Evolutionary conservation across 35 echinoderm and acorn worm genomes (phyloP), one percentile per base, ranked within the genome.

Genomic region (Lytechinus pictus): DNA sequence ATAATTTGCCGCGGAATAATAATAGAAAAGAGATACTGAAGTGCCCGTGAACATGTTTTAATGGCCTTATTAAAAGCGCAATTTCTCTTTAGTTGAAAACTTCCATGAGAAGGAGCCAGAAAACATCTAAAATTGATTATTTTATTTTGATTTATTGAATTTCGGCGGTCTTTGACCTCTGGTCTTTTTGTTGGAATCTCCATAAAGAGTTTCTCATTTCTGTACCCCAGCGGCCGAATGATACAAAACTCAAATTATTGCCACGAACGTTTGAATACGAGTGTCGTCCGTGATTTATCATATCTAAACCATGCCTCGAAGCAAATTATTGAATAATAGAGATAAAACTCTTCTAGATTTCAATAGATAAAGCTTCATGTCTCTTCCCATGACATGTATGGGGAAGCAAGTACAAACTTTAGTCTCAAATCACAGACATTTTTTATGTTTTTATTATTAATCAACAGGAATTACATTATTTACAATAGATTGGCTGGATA

Each of bases 1-100:
- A 33, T 54, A 90, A 90, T 90, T 90, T 90, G 88, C n/a, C 4
- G 28, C 29, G 88, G 24, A 44, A 44, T 44, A 44, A 44, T 44
- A 44, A 44, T 44, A 44, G n/a, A 90, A 89, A 88, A 90, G 88
- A 33, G 88, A 9, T 90, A 51, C 24, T 90, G 88, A 90, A 10
- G 88, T 90, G 16, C 4, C 28, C 12, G 88, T 90, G 24, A 52
- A 52, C 52, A 90, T 1, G 88, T 54, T 90, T 90, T 90, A 90
- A 90, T 90, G 88, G 88, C 88, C 28, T 90, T 52, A 90, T 90
- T 90, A 90, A 90, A 54, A 90, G 10, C 1, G 19, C 88, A 44
- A 90, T 90, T 54, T 54, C 88, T 90, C 29, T 90, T 13, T 44
- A 90, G 5, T 79, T 79, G n/a, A 16, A 6, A 24, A 24, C 66